Evolutionary conservation across 1,140 invertebrate species (phyloP).

Genomic region (Meloidogyne exigua): DNA sequence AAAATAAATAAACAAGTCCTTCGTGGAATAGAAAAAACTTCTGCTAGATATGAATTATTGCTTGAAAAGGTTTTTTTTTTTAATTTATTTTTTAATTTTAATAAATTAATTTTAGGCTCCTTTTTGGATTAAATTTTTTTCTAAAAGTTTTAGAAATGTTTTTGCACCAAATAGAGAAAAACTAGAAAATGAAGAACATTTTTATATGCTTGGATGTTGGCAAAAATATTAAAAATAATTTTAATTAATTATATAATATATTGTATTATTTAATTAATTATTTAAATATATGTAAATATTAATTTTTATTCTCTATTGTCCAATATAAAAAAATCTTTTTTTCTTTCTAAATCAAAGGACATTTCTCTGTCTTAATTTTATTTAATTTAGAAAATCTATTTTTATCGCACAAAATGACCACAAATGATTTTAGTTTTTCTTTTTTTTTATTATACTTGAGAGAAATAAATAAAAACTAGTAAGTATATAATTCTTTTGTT

Average conservation of each 20-base stretch:
- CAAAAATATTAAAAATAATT: background rate
- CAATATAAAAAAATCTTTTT: background rate
- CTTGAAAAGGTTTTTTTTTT: background rate
- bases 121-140: background rate
- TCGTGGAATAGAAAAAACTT: background rate
- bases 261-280: background rate
- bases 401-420: background rate
- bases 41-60: background rate
- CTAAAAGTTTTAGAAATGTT: background rate
- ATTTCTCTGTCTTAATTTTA: background rate
- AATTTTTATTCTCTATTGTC: background rate
- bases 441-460: too few relatives aligned
- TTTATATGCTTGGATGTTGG: background rate
- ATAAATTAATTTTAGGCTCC: background rate
- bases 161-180: slow-evolving; percentile 4
- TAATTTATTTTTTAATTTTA: background rate
- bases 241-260: too few relatives aligned
- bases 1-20: background rate
- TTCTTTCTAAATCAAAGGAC: background rate
- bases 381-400: background rate
- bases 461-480: too few relatives aligned
- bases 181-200: background rate
- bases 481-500: too few relatives aligned
- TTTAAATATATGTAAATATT: too few relatives aligned
- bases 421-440: background rate